Base-by-base conservation (phyloP, 2,113 vertebrate genomes). In the Syngnathus floridae region DNA sequence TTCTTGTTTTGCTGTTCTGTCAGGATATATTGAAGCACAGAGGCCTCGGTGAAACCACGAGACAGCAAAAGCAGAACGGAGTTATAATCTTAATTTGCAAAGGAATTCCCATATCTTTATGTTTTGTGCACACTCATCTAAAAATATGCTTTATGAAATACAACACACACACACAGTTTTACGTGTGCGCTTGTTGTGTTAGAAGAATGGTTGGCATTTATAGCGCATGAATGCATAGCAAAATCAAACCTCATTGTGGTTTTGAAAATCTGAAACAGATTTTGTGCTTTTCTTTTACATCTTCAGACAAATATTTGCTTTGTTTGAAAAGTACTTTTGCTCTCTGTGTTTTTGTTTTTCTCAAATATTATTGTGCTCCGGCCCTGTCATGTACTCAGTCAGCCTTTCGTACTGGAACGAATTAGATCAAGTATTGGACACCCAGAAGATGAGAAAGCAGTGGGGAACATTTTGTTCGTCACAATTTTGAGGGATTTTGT, bases 21-120 rank as follows among this genome's bases (percentile, higher is more conserved):
- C 35, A 12, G 48, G 72, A 80, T 63, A 67, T 75, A 55, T 76
- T 71, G 75, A 82, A 69, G 4, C 58, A 78, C 69, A 57, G 56
- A 65, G 62, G 56, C 63, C 63, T 70, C 71, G 51, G 64, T 64
- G 35, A 19, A 63, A 69, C 66, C 62, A 62, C 26, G 21, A 76
- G 70, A 70, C 77, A 78, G 72, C 76, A 40, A 31, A 46, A 79
- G 56, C 59, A 72, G 70, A 62, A 72, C 70, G 69, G 74, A 62
- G 55, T 0, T 80, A 65, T 79, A 68, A 69, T 57, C 59, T 10
- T 56, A 66, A 71, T 69, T 71, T 68, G 40, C 72, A 66, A 61
- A 69, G 57, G 48, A 46, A 56, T 51, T 49, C 52, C 31, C 31
- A 71, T 54, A 37, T 22, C 37, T 64, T 52, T 59, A 37, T 67